Base-by-base conservation (phyloP, 2,797 vertebrate genomes). In the Phoxinus dragarum region DNA sequence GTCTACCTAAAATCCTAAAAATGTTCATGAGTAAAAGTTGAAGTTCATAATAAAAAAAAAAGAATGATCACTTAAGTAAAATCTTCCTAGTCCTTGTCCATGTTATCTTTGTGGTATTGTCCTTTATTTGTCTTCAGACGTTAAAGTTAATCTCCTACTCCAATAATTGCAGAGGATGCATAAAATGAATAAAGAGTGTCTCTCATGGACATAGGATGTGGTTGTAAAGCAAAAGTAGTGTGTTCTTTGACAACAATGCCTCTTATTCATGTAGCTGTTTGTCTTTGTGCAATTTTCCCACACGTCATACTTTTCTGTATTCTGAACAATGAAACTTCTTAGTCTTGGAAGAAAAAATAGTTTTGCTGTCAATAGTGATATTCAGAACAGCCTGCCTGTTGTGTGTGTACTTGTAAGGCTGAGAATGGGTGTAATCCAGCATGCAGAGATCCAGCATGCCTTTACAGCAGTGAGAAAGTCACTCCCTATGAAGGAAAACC, bases 241-340 rank as follows among this genome's bases (percentile, higher is more conserved):
- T 80, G 87, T 69, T 72, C 68, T 64, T 56, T 90, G 82, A 90
- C 90, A 81, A 80, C 94, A 95, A 94, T 90, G 93, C 90, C 89
- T 88, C 74, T 88, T 92, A 91, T 95, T 94, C 93, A 92, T 92
- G 88, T 90, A 91, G 68, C 77, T 91, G 88, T 91, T 88, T 90
- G 84, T 85, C 77, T 84, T 88, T 84, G 92, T 88, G 93, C 92
- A 92, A 90, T 90, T 76, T 84, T 90, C 90, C 91, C 89, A 91
- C 93, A 86, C 93, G 84, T 90, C 68, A 88, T 91, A 78, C 76
- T 90, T 85, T 87, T 88, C 81, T 89, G 88, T 90, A 87, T 88
- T 87, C 87, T 89, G 84, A 90, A 91, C 89, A 84, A 85, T 89
- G 69, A 91, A 88, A 86, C 91, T 85, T 89, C 86, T 69, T 88